Base-by-base conservation (phyloP, 2,113 vertebrate species). In the Coregonus clupeaformis region DNA sequence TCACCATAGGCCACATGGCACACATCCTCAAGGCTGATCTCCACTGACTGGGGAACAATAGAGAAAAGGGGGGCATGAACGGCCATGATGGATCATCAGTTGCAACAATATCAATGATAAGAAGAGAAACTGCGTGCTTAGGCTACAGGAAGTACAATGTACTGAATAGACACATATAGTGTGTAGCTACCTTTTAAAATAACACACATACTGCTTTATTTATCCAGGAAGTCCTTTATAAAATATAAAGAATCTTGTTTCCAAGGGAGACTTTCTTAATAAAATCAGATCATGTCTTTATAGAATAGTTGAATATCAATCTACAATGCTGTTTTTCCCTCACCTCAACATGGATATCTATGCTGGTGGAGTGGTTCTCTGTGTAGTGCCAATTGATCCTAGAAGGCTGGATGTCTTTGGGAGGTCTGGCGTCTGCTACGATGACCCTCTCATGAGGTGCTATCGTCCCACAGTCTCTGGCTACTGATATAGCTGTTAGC, bases 391-490 rank as follows among this genome's bases (percentile, higher is more conserved):
- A 99, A 24, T 93, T 97, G 89, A 99, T 96, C 59, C 90, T 93
- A 67, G 97, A 96, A 36, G 95, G 91, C 77, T 94, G 94, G 59
- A 93, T 93, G 76, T 98, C 96, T 90, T 94, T 97, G 9, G 97
- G 96, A 84, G 95, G 94, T 77, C 92, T 89, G 71, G 96, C 97
- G 74, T 98, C 98, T 5, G 94, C 98, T 86, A 98, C 94, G 79
- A 98, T 98, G 80, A 99, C 95, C 83, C 90, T 94, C 85, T 98
- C 96, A 49, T 94, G 93, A 76, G 94, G 91, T 78, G 90, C 92
- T 86, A 99, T 93, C 98, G 98, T 98, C 71, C 96, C 95, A 81
- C 96, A 98, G 88, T 98, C 96, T 88, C 96, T 93, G 69, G 98
- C 97, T 89, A 99, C 98, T 0, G 98, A 98, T 85, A 98, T 93